Evolutionary conservation across 2,888 invertebrate genomes (phyloP).

Genomic region (Synergus umbraculus): DNA sequence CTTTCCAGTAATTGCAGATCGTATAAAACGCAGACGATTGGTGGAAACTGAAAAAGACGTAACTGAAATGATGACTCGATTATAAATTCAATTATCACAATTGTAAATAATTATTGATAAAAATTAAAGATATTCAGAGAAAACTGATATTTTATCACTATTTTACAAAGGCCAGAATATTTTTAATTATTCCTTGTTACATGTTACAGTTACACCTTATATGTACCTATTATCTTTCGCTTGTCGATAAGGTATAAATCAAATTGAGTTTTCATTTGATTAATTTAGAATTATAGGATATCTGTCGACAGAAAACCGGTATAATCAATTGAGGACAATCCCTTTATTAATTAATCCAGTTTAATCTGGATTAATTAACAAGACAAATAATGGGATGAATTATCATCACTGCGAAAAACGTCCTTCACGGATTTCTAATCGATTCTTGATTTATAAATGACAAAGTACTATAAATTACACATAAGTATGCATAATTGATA

Average conservation of each 20-base stretch:
- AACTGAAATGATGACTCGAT: neutral
- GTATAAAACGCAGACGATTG: constrained; percentile 52
- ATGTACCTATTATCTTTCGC: no score
- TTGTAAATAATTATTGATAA: neutral
- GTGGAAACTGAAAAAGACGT: neutral
- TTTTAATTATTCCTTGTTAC: no score
- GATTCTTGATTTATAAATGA: neutral
- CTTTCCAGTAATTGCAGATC: constrained; percentile 65
- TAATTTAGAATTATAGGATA: neutral
- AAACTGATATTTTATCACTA: neutral
- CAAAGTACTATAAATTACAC: neutral
- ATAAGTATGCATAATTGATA: neutral
- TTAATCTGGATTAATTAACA: neutral
- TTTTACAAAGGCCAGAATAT: no score
- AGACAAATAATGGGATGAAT: neutral
- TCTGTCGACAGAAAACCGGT: neutral
- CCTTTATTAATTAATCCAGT: neutral
- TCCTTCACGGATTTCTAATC: neutral
- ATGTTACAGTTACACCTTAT: no score
- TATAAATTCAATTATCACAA: neutral
- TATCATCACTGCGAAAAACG: neutral
- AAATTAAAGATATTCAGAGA: neutral
- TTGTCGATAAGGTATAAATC: no score
- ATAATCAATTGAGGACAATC: neutral
- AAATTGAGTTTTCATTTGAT: neutral